Evolutionary conservation across 2,113 vertebrate genomes (phyloP).

Genomic region (Leucosticte australis): DNA sequence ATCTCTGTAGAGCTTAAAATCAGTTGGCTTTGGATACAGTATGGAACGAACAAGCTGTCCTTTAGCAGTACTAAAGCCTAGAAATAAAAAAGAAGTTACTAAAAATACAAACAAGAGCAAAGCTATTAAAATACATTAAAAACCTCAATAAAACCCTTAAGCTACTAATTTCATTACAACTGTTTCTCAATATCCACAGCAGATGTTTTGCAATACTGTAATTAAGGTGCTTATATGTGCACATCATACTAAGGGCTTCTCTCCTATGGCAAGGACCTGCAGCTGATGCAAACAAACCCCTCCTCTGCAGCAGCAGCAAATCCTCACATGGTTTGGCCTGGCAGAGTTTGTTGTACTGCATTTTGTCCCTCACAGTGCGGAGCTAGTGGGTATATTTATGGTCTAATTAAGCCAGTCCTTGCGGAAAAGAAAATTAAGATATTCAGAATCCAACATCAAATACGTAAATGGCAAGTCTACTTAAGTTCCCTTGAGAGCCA

Average conservation of each 20-base stretch:
- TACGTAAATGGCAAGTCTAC: neutral
- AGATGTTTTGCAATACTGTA: conserved; percentile 10
- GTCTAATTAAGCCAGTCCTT: neutral
- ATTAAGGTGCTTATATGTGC: neutral
- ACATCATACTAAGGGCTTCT: neutral
- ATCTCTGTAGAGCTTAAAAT: conserved; percentile 97
- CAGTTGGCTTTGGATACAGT: conserved; percentile 96
- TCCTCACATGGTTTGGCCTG: neutral
- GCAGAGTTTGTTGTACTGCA: neutral
- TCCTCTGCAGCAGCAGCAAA: neutral
- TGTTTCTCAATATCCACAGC: neutral
- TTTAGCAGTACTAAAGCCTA: conserved; percentile 96
- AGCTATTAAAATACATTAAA: neutral
- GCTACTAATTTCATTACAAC: conserved; percentile 12
- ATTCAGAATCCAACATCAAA: neutral
- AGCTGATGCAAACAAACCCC: neutral
- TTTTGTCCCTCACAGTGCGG: neutral
- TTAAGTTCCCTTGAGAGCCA: neutral
- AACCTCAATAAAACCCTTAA: neutral
- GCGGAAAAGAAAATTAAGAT: neutral
- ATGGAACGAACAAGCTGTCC: conserved; percentile 96
- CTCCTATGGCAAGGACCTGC: neutral
- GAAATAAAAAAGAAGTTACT: neutral
- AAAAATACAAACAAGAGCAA: neutral
- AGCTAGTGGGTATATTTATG: neutral